phyloP scores from a whole-genome alignment of 2,113 vertebrate genomes.

The Pollimyrus isidori region DNA sequence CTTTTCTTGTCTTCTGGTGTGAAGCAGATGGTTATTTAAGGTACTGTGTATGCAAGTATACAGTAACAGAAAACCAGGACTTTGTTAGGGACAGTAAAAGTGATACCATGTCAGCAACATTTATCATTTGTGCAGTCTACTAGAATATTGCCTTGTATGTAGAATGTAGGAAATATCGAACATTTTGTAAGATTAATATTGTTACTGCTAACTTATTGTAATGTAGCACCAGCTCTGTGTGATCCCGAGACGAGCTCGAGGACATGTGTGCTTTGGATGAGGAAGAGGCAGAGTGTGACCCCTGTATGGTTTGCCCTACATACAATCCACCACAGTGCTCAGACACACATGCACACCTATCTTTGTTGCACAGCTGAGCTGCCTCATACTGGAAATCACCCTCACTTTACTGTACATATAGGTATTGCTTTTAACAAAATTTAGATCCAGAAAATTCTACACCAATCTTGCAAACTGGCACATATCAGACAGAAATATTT shows the following conservation, averaged over 20 bases:
- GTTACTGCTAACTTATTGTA: background rate
- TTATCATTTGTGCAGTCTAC: background rate
- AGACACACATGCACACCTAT: background rate
- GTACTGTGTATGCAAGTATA: background rate
- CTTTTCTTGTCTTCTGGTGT: background rate
- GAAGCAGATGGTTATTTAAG: background rate
- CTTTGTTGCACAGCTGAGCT: background rate
- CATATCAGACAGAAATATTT: background rate
- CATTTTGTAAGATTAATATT: background rate
- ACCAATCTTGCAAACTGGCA: background rate
- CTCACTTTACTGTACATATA: background rate
- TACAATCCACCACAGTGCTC: conserved; percentile 5
- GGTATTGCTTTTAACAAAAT: background rate
- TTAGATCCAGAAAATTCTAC: background rate
- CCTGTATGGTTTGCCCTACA: conserved; percentile 3
- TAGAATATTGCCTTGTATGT: background rate
- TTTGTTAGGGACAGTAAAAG: background rate
- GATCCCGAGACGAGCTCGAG: background rate
- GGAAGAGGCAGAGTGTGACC: background rate
- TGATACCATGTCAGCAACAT: background rate
- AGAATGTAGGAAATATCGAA: background rate
- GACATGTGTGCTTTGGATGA: background rate
- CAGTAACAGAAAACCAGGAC: background rate
- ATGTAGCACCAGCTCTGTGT: background rate
- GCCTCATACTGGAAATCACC: background rate